Base-by-base conservation (phyloP, 2,888 invertebrate species). In the Meliscaeva auricollis region DNA sequence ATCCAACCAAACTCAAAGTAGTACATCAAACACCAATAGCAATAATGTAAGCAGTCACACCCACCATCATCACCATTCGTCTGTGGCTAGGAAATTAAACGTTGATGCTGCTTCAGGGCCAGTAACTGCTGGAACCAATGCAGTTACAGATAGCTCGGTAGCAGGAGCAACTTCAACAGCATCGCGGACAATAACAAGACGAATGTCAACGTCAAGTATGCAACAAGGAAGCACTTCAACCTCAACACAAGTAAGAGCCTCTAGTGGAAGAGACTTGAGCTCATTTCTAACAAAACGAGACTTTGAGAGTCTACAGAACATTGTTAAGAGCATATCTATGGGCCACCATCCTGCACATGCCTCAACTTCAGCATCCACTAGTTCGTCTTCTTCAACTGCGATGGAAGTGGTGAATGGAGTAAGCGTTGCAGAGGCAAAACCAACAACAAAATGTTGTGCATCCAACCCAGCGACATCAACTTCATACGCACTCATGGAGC, bases 241-340 rank as follows among this genome's bases (percentile, higher is more conserved):
- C 50, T 73, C 87, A 22, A 78, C 89, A 15, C 75, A 75, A 66
- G 41, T 85, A 20, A 72, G 76, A n/a, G 60, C 75, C n/a, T 56
- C 73, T 35, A 32, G 62, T 6, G 72, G 75, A 15, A 62, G 83
- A 32, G 90, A 91, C 76, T 81, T 91, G 80, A 89, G 89, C 81
- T 89, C 90, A 30, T 90, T 89, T 72, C 87, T 91, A 44, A 89
- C 89, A 58, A 91, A 90, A 77, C 90, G 89, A 20, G 90, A 90
- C 76, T 90, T 90, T 60, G 91, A 91, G 62, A 91, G 89, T 87
- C 82, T 91, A 9, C 91, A 90, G 52, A 91, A 90, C 79, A 90
- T 92, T 74, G 90, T 90, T 0, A 91, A 90, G 80, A 90, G 90
- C 69, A 89, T 91, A 79, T 89, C 90, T 13, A 87, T 90, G 87